A percentile compares a stretch with the other conserved stretches of the same genome.
Evolutionary conservation across 2,113 vertebrate species (phyloP).

Genomic region (Microtus ochrogaster): DNA sequence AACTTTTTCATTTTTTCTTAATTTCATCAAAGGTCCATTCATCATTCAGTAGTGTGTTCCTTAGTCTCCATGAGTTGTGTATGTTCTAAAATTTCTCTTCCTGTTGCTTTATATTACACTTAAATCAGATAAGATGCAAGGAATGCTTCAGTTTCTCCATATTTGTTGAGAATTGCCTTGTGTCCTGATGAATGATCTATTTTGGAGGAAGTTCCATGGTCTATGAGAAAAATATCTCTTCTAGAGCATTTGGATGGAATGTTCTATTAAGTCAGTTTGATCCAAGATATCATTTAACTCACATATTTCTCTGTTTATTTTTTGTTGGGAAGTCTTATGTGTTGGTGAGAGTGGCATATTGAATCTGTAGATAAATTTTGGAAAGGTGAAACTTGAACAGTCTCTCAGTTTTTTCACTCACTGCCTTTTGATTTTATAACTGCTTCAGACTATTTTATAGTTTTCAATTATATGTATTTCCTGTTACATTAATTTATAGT

Average conservation of each 20-base stretch:
- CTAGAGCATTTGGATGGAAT: not conserved
- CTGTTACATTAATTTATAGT: not conserved
- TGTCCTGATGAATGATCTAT: not conserved
- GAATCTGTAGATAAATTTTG: not conserved
- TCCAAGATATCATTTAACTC: not conserved
- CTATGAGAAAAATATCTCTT: not conserved
- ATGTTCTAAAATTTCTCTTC: not conserved
- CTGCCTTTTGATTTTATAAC: not conserved
- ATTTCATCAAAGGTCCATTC: not conserved
- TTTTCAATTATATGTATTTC: not conserved
- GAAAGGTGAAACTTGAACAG: not conserved
- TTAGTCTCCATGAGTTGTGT: not conserved
- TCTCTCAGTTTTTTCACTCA: not conserved
- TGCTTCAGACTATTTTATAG: slow-evolving; percentile 15
- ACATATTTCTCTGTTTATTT: not conserved
- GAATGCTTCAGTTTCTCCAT: not conserved
- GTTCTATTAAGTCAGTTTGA: not conserved
- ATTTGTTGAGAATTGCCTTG: not conserved
- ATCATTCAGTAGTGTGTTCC: not conserved
- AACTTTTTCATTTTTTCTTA: not conserved
- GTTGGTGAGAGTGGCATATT: not conserved
- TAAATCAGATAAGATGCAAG: not conserved
- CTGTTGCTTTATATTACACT: not conserved
- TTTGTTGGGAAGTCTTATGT: not conserved
- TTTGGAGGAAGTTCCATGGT: not conserved